phyloP scores from a whole-genome alignment of 2,888 invertebrate genomes.

The Epinotia bilunana region DNA sequence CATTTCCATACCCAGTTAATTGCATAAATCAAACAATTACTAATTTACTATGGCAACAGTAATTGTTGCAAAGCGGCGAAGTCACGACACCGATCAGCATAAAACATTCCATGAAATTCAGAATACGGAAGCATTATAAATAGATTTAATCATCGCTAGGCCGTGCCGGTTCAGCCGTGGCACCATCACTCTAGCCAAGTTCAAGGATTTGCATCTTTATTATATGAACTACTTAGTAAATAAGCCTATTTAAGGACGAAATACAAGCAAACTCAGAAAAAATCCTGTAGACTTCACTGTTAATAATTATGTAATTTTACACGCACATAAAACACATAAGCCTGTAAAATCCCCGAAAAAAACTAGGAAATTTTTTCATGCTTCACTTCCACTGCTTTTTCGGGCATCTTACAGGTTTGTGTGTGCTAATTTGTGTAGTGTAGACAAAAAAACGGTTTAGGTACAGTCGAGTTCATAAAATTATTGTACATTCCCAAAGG shows the following conservation, averaged over 20 bases:
- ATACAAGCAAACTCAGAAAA: too few relatives aligned
- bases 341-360: too few relatives aligned
- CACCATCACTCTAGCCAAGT: slow-evolving; percentile 21
- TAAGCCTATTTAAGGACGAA: neutral
- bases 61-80: neutral
- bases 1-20: slow-evolving; percentile 1
- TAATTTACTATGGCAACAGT: slow-evolving; percentile 1
- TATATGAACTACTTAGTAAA: slow-evolving; percentile 3
- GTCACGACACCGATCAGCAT: slow-evolving; percentile 33
- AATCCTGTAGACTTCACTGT: too few relatives aligned
- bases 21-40: neutral
- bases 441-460: too few relatives aligned
- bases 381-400: too few relatives aligned
- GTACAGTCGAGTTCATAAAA: too few relatives aligned
- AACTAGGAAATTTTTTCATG: too few relatives aligned
- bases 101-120: slow-evolving; percentile 34
- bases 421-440: too few relatives aligned
- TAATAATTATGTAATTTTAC: too few relatives aligned
- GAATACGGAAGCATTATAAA: slow-evolving; percentile 34
- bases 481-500: too few relatives aligned
- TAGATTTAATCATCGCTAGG: slow-evolving; percentile 26
- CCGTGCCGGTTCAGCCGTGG: slow-evolving; percentile 16
- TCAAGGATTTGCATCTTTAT: slow-evolving; percentile 21
- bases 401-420: too few relatives aligned
- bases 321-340: too few relatives aligned